A percentile compares a stretch with the other conserved stretches of the same genome.
Evolutionary conservation across 2,888 invertebrate genomes (phyloP).

Genomic region (Metacarcinus magister): DNA sequence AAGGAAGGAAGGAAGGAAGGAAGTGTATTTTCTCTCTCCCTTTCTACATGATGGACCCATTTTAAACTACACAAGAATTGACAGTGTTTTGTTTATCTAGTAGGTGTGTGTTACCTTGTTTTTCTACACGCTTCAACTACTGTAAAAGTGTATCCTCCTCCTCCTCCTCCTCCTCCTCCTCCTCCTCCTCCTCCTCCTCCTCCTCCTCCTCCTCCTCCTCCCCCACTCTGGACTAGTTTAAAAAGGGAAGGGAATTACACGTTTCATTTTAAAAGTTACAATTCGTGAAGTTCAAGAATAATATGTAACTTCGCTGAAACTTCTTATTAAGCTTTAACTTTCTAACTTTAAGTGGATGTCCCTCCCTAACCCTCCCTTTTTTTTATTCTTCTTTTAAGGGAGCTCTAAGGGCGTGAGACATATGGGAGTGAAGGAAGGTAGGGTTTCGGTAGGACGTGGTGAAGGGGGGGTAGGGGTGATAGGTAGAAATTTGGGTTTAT

Average conservation of each 20-base stretch:
- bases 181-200: too few relatives aligned
- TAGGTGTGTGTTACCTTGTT: too few relatives aligned
- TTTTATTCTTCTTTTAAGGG: neutral
- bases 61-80: too few relatives aligned
- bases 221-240: too few relatives aligned
- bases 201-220: too few relatives aligned
- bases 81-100: neutral
- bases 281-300: neutral
- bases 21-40: neutral
- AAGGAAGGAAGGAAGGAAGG: neutral
- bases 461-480: neutral
- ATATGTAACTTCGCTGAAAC: neutral
- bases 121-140: too few relatives aligned
- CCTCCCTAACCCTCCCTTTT: neutral
- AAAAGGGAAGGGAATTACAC: neutral
- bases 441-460: too few relatives aligned
- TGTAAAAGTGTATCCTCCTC: neutral
- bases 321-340: neutral
- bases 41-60: neutral
- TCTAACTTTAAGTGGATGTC: neutral
- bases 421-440: neutral
- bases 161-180: neutral
- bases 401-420: neutral
- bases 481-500: too few relatives aligned
- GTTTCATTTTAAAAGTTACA: neutral